These are phyloP conservation scores for Anthonomus grandis DNA, from an alignment of 1,140 invertebrate species.

Conservation along the genomic window DNA sequence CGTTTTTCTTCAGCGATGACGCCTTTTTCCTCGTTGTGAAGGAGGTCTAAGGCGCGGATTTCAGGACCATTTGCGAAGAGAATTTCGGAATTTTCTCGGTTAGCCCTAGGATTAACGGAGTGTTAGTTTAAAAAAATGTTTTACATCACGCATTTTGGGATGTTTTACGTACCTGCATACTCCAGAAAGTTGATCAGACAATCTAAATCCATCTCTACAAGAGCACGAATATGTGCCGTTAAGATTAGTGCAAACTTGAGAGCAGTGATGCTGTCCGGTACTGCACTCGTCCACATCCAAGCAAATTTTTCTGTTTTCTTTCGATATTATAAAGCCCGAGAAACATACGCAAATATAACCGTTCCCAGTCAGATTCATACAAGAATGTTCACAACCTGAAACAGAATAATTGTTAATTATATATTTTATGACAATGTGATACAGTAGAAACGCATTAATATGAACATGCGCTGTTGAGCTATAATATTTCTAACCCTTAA, in stretches of 20 bases:
- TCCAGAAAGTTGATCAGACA: conserved; percentile 73
- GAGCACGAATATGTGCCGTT: conserved; percentile 88
- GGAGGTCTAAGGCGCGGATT: conserved; percentile 71
- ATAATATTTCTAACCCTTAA: no score
- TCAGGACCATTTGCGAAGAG: conserved; percentile 81
- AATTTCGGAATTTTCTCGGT: conserved; percentile 60
- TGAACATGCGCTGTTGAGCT: no score
- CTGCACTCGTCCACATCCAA: conserved; percentile 90
- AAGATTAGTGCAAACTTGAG: conserved; percentile 88
- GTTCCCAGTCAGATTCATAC: conserved; percentile 76
- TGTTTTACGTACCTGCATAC: conserved; percentile 58
- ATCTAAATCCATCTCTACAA: conserved; percentile 78
- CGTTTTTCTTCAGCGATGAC: conserved; percentile 80
- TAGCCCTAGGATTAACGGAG: conserved; percentile 52
- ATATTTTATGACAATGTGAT: no score
- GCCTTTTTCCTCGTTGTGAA: conserved; percentile 66
- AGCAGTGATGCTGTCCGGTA: conserved; percentile 79
- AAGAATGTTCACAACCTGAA: conserved; percentile 81
- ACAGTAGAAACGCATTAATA: no score
- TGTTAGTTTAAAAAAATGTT: neutral
- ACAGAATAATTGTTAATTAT: neutral
- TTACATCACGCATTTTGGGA: neutral
- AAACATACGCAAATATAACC: conserved; percentile 89
- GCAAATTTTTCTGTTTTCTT: conserved; percentile 72
- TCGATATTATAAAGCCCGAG: conserved; percentile 77